Base-by-base conservation (phyloP, 2,888 invertebrate species). In the Pterostichus niger region DNA sequence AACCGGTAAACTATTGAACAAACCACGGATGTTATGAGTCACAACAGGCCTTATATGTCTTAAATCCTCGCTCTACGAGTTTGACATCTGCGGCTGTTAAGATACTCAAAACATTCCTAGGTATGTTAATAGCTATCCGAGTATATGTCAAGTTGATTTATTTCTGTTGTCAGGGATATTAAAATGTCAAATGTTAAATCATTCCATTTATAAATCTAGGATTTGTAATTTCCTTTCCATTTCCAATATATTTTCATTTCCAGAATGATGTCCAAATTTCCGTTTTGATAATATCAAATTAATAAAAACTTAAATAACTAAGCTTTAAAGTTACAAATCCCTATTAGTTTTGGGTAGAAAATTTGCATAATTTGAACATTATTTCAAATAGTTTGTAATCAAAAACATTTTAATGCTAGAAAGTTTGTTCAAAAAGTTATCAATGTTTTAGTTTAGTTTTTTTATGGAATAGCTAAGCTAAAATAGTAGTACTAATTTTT, bases 171-270 rank as follows among this genome's bases (percentile, higher is more conserved):
- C 54, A 15, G 17, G 17, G 15, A 17, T 15, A 56, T 56, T 56
- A 24, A 17, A 56, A 56, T 56, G 54, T 56, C 54, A 56, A 17
- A 56, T 13, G 54, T 17, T 56, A 56, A 56, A 56, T 17, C 15
- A 17, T 56, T 56, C 54, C 54, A 56, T 56, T 56, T 56, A 56
- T 56, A 56, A 15, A 15, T 3, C 15, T 7, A 15, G 17, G 54
- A 56, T 17, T 56, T 0, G 54, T 56, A 56, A 56, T 56, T 56
- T 56, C 54, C 54, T 56, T 56, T 56, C 54, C 54, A 56, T 56
- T 56, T 56, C 54, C 54, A 56, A 56, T 56, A 56, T 56, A 17
- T 56, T 56, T 56, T 56, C 54, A 56, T 56, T 49, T 13, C n/a
- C 49, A 49, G 49, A 49, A n/a, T 49, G 49, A 49, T 49, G 3